Evolutionary conservation across 2,797 vertebrate species (phyloP), one percentile per base, ranked within the genome.

Genomic region (Xyrichtys novacula): DNA sequence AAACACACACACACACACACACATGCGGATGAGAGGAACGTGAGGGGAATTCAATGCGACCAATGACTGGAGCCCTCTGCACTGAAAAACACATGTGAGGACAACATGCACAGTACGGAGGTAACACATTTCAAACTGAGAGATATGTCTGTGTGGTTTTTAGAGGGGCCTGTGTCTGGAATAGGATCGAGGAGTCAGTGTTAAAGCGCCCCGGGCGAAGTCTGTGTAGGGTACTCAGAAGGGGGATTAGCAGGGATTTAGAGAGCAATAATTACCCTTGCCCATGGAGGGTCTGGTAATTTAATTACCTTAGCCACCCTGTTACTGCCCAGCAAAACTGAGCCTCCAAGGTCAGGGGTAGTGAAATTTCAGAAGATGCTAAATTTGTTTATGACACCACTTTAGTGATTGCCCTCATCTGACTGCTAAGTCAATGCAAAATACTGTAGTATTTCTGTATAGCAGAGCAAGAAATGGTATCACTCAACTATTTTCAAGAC

Each of bases 231-330:
- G 74, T 83, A 85, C 84, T 91, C 85, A 77, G 89, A 83, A 60
- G 73, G 78, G 53, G 87, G 91, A 94, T 94, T 93, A 94, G 86
- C 29, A 44, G 47, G 87, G 92, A 93, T 94, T 93, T 93, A 77
- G 81, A 86, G 71, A 87, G 80, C 83, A 83, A 87, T 91, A 92
- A 93, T 94, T 93, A 91, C 88, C 86, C 74, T 71, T 78, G 78
- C 74, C 86, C 59, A 34, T 84, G 73, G 74, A 89, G 85, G 80
- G 80, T 76, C 81, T 84, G 81, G 70, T 92, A 93, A 94, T 94
- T 93, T 86, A 94, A 92, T 93, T 89, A 94, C 88, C 90, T 90
- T 76, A 74, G 85, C 82, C 88, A 88, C 85, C 74, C 66, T 3
- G 60, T 76, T 63, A 78, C 74, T 76, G 83, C 44, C 81, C 70